These are phyloP conservation scores for Muraenolepis orangiensis DNA, from an alignment of 2,797 vertebrate genomes.

Conservation along the genomic window DNA sequence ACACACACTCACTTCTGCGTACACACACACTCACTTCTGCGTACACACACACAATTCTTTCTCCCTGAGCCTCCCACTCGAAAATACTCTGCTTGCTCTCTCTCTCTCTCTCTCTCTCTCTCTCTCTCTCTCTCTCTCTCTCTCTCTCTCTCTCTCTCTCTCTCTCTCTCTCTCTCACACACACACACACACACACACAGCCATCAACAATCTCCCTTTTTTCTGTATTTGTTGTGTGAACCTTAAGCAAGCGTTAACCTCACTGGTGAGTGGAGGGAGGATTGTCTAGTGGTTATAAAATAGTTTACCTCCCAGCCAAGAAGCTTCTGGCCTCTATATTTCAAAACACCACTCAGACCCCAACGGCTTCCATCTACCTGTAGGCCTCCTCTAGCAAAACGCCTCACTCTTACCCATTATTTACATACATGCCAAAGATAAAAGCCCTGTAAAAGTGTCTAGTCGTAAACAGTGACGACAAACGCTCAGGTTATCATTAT, in stretches of 20 bases:
- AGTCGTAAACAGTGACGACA: background rate
- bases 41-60: conserved; percentile 14
- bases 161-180: too few relatives aligned
- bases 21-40: conserved; percentile 11
- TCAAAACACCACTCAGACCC: background rate
- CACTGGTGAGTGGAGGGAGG: background rate
- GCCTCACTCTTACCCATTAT: background rate
- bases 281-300: too few relatives aligned
- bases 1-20: conserved; percentile 8
- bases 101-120: conserved; percentile 2
- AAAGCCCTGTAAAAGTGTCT: background rate
- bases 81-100: conserved; percentile 10
- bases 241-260: background rate
- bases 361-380: background rate
- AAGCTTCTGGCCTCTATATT: background rate
- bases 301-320: background rate
- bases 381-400: background rate
- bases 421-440: background rate
- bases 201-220: background rate
- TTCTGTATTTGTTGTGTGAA: background rate
- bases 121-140: too few relatives aligned
- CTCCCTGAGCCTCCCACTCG: conserved; percentile 4
- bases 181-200: background rate
- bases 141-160: too few relatives aligned
- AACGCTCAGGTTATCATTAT: too few relatives aligned